Base-by-base conservation (phyloP, 1,140 invertebrate species). In the Pseudomyrmex gracilis region DNA sequence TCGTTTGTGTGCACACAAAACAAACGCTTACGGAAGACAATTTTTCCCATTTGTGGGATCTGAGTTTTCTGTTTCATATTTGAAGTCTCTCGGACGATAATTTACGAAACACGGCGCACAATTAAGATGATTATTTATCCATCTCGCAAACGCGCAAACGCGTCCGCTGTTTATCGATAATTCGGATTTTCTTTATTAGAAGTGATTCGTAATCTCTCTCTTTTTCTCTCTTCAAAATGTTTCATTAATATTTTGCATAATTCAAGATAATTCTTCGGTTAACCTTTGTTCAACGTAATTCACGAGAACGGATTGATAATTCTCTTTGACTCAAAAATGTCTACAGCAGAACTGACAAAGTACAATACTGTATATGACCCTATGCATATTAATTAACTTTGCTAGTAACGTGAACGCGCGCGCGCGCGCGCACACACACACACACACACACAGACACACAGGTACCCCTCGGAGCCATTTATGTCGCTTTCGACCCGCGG, bases 341-440 rank as follows among this genome's bases (percentile, higher is more conserved):
- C 43, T 17, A 20, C 49, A 43, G 53, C 15, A 55, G 13, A 51
- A 57, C 53, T 12, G 55, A 57, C 55, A 15, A 64, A 74, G 34
- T 47, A 13, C 49, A n/a, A 61, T 47, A 77, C 34, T 34, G 61
- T 73, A 70, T 76, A 64, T 73, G 43, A 70, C 20, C 22, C 10
- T 2, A 13, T 24, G 53, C 58, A 43, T 87, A 87, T 86, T 87
- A 87, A 86, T 86, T 71, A 76, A 66, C 34, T 34, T 34, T 34
- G 34, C 34, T 34, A 34, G 34, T 5, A 34, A 0, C 34, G 34
- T 7, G 5, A 34, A 34, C 34, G 24, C 24, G 24, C 24, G 34
- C 34, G 34, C 34, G 34, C 34, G 34, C 34, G 5, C 34, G 0
- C 5, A 34, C 5, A 34, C 34, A 34, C 34, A 34, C 34, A 34